A percentile compares a stretch with the other conserved stretches of the same genome.
These are phyloP conservation scores for Scaptomyza hsui DNA, from an alignment of 1,140 invertebrate species.

Conservation along the genomic window DNA sequence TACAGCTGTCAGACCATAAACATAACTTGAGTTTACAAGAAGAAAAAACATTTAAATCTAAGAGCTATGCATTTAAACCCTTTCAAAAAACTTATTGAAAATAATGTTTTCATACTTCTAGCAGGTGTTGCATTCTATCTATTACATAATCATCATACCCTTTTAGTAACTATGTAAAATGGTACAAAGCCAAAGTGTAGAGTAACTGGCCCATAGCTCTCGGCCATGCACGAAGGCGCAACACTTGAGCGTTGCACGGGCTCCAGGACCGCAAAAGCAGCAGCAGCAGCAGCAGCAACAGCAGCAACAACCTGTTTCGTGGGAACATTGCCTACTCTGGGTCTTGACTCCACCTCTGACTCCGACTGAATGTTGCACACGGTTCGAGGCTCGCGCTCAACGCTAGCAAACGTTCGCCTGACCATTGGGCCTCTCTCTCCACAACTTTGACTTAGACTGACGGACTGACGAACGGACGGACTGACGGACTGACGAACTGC, in stretches of 20 bases:
- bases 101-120: too few species aligned
- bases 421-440: constrained; percentile 45
- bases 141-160: background rate
- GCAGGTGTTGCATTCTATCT: too few species aligned
- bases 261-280: constrained; percentile 33
- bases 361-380: constrained; percentile 31
- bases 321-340: constrained; percentile 83
- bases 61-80: too few species aligned
- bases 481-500: constrained; percentile 28
- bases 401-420: constrained; percentile 35
- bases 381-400: constrained; percentile 18
- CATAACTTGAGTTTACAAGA: too few species aligned
- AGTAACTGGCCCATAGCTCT: constrained; percentile 75
- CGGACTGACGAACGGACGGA: constrained; percentile 8
- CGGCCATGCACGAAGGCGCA: constrained; percentile 77
- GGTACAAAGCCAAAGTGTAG: constrained; percentile 55
- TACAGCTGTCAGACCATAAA: too few species aligned
- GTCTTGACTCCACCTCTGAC: constrained; percentile 63
- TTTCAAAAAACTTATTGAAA: too few species aligned
- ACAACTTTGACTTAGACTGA: constrained; percentile 29
- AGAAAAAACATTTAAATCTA: too few species aligned
- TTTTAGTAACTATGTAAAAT: constrained; percentile 62
- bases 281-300: constrained; percentile 20
- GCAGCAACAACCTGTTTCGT: constrained; percentile 82
- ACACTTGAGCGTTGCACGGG: constrained; percentile 62